Base-by-base conservation (phyloP, 2,797 vertebrate genomes). In the Malurus splendens region DNA sequence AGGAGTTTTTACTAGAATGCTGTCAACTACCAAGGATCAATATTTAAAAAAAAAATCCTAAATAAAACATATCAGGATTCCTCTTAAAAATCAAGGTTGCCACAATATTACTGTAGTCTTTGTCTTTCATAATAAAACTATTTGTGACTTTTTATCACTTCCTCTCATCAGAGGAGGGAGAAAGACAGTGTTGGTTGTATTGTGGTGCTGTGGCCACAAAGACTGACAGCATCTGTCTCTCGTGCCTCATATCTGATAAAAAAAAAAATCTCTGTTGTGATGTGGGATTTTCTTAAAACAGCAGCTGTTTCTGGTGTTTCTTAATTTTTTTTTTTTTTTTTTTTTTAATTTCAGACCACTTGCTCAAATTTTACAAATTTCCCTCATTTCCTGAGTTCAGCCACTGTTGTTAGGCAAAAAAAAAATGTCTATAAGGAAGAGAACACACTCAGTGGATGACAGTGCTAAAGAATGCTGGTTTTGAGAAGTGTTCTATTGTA, bases 181-280 rank as follows among this genome's bases (percentile, higher is more conserved):
- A 59, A 36, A 61, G 44, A 20, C 10, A 42, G 15, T 10, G 15
- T n/a, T 24, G 64, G 57, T 60, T 0, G 0, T 38, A 36, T 32
- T 7, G 2, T 23, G 51, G 42, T 48, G 18, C 14, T 78, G 42
- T 16, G 41, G 45, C 54, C 84, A 32, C 41, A 30, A 33, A 66
- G 62, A 44, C 27, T 64, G 75, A 65, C n/a, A 62, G 15, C 32
- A 27, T 24, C 62, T 20, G 50, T 61, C 62, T 61, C 5, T 0
- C 30, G 27, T 50, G 23, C 27, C 15, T 70, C 24, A 4, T 33
- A 22, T 28, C 55, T 25, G 18, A 24, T 82, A 57, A 30, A 67
- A 48, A 41, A 68, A 71, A 68, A 71, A 61, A 48, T 1, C 71
- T 57, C 27, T 57, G 23, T 59, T 12, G 6, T 41, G 24, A 38